Evolutionary conservation across 1,140 invertebrate species (phyloP).

Genomic region (Capitella teleta): DNA sequence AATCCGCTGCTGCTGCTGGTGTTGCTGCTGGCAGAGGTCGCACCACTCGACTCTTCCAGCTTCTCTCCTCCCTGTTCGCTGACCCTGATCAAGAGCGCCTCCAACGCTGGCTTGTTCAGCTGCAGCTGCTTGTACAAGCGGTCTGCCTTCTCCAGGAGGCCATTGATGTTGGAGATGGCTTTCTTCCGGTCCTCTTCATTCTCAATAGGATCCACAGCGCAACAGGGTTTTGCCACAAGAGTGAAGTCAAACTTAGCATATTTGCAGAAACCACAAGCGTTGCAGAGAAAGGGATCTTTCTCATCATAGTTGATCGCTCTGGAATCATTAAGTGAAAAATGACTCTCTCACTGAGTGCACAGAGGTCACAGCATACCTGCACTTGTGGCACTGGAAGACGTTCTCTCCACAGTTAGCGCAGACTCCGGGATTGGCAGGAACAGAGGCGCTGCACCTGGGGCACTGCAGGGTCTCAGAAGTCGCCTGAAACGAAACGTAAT

Average conservation of each 20-base stretch:
- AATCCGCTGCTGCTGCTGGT: neutral
- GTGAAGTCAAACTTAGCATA: conserved; percentile 98
- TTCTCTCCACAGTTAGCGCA: conserved; percentile 97
- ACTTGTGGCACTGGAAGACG: conserved; percentile 96
- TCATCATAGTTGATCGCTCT: conserved; percentile 97
- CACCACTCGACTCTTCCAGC: conserved; percentile 2
- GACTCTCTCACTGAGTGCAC: no score
- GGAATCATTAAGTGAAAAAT: conserved; percentile 14
- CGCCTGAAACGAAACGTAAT: no score
- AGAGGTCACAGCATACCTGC: conserved; percentile 64
- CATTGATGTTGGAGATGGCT: conserved; percentile 75
- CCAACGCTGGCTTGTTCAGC: conserved; percentile 68
- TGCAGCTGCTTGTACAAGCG: conserved; percentile 80
- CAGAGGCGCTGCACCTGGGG: conserved; percentile 83
- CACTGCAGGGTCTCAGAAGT: conserved; percentile 78
- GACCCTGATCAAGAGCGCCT: conserved; percentile 55
- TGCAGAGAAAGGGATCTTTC: conserved; percentile 96
- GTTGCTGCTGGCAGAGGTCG: neutral
- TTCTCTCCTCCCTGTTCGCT: conserved; percentile 27
- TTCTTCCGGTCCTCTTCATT: conserved; percentile 93
- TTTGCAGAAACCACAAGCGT: conserved; percentile 97
- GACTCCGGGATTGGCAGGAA: conserved; percentile 92
- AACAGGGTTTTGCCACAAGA: conserved; percentile 76
- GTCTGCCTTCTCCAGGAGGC: conserved; percentile 84
- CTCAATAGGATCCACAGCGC: conserved; percentile 92